phyloP scores from a whole-genome alignment of 2,888 invertebrate genomes.

The Sminthurinus aureus region DNA sequence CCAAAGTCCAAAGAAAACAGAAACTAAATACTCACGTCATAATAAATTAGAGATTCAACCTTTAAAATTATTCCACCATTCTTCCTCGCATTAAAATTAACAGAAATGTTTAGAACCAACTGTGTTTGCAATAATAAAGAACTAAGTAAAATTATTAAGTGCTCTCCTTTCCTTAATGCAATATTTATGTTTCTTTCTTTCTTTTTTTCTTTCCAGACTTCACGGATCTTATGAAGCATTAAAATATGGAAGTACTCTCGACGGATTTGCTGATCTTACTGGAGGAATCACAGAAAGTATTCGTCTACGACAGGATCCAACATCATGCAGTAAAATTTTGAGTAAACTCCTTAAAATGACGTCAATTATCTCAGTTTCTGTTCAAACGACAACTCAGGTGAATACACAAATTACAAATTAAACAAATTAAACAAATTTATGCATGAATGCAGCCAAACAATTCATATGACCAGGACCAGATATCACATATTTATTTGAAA shows the following conservation, averaged over 20 bases:
- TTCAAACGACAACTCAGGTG: conserved; percentile 65
- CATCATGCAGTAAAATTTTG: conserved; percentile 73
- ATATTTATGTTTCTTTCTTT: not conserved
- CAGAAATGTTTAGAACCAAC: too few species aligned
- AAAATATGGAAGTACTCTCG: conserved; percentile 87
- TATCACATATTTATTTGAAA: too few species aligned
- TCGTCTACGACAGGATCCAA: conserved; percentile 74
- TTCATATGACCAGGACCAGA: too few species aligned
- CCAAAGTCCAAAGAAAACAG: too few species aligned
- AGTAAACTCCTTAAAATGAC: conserved; percentile 84
- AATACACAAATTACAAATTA: not conserved
- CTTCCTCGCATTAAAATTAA: too few species aligned
- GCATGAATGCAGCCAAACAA: too few species aligned
- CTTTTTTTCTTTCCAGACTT: conserved; percentile 68
- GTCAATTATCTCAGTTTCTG: conserved; percentile 82
- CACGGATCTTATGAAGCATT: conserved; percentile 93
- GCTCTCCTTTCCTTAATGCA: too few species aligned
- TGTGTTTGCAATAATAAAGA: too few species aligned
- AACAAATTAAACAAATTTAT: not conserved
- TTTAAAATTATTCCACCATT: too few species aligned
- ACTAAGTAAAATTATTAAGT: too few species aligned
- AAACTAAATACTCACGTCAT: too few species aligned
- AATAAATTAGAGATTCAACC: too few species aligned
- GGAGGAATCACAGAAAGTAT: conserved; percentile 89
- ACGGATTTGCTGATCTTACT: conserved; percentile 86